phyloP scores from a whole-genome alignment of 2,797 vertebrate species.

The Clarias platycephalus region DNA sequence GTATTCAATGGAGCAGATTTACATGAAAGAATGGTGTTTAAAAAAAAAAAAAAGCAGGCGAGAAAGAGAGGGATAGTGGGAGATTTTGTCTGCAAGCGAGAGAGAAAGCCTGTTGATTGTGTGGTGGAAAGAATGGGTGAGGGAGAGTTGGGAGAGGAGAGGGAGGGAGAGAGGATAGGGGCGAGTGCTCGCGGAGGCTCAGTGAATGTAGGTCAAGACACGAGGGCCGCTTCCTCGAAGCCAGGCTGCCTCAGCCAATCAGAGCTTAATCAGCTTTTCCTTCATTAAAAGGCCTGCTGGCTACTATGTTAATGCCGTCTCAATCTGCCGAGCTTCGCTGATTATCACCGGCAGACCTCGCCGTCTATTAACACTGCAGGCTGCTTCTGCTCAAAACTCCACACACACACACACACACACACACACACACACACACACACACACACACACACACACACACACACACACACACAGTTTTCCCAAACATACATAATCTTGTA shows the following conservation, averaged over 20 bases:
- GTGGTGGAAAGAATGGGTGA: slow-evolving; percentile 39
- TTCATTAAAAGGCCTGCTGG: slow-evolving; percentile 53
- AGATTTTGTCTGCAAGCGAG: slow-evolving; percentile 27
- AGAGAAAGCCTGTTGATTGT: slow-evolving; percentile 43
- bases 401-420: not conserved
- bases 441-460: slow-evolving; percentile 4
- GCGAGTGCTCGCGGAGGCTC: slow-evolving; percentile 50
- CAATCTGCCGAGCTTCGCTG: slow-evolving; percentile 51
- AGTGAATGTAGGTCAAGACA: slow-evolving; percentile 62
- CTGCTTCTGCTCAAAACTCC: slow-evolving; percentile 13
- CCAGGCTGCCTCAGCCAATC: slow-evolving; percentile 43
- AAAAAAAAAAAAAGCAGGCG: slow-evolving; percentile 10
- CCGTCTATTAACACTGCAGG: slow-evolving; percentile 39
- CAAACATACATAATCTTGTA: not conserved
- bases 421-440: not conserved
- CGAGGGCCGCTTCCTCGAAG: slow-evolving; percentile 46
- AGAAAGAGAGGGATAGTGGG: slow-evolving; percentile 34
- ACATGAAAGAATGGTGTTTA: slow-evolving; percentile 44
- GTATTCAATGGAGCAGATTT: slow-evolving; percentile 45
- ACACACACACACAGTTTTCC: not conserved
- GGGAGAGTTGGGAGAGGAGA: slow-evolving; percentile 11
- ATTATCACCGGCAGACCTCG: slow-evolving; percentile 34
- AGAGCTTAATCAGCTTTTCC: slow-evolving; percentile 57
- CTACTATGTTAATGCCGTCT: slow-evolving; percentile 51
- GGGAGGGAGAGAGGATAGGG: slow-evolving; percentile 8